These are phyloP conservation scores for Formica selysi DNA, from an alignment of 1,140 invertebrate species.

Conservation along the genomic window DNA sequence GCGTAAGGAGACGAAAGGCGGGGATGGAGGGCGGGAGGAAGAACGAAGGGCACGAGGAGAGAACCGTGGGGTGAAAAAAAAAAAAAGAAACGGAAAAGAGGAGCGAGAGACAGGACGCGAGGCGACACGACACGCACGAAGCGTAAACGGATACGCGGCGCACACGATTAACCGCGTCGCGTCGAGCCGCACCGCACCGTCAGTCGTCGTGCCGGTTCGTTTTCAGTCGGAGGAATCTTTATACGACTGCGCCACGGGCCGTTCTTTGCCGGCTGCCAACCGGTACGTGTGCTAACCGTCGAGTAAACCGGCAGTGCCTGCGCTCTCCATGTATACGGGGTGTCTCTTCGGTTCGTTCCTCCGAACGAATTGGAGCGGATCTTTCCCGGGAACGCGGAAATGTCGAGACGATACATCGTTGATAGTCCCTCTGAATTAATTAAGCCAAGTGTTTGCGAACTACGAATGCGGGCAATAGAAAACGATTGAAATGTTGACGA, in stretches of 20 bases:
- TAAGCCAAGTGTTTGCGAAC: neutral
- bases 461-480: neutral
- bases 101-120: slow-evolving; percentile 48
- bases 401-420: neutral
- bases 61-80: slow-evolving; percentile 17
- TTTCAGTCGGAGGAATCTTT: slow-evolving; percentile 68
- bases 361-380: neutral
- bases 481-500: neutral
- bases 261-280: slow-evolving; percentile 66
- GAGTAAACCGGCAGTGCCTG: slow-evolving; percentile 55
- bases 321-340: neutral
- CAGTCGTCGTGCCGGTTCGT: slow-evolving; percentile 65
- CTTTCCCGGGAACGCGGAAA: neutral
- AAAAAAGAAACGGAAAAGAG: neutral
- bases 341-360: neutral
- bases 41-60: slow-evolving; percentile 19
- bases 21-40: slow-evolving; percentile 15
- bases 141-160: slow-evolving; percentile 61
- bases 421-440: neutral
- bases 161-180: slow-evolving; percentile 60
- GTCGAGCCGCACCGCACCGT: slow-evolving; percentile 50
- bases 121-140: slow-evolving; percentile 58
- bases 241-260: slow-evolving; percentile 61
- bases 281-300: slow-evolving; percentile 65
- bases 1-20: slow-evolving; percentile 47